Percentiles rank a stretch among this genome's conserved stretches.
Conservation (phyloP, 2,113 vertebrate species). For the Platanista minor region DNA sequence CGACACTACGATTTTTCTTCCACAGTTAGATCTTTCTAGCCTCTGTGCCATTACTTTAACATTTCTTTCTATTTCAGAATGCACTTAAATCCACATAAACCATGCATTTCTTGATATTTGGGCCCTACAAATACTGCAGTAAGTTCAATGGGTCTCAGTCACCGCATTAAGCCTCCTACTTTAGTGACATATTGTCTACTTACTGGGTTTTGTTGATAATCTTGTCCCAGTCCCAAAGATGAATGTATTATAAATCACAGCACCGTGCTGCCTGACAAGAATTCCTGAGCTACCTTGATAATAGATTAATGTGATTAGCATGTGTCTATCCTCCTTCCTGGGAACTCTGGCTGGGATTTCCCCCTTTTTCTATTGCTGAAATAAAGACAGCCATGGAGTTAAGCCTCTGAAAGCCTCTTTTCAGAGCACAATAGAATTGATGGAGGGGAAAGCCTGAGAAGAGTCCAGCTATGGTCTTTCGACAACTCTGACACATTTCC, state of each 20-base stretch:
- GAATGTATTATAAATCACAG: constrained; percentile 41
- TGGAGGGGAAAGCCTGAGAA: not conserved
- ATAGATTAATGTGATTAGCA: constrained; percentile 59
- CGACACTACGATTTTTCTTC: not conserved
- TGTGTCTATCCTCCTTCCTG: not conserved
- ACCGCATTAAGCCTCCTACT: constrained; percentile 45
- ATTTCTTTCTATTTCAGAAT: constrained; percentile 37
- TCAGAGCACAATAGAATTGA: not conserved
- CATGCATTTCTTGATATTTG: constrained; percentile 52
- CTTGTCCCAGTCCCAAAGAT: constrained; percentile 30
- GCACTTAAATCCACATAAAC: constrained; percentile 26
- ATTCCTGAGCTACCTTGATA: constrained; percentile 37
- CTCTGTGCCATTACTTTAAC: not conserved
- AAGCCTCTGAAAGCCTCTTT: constrained; percentile 47
- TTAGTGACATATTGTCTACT: constrained; percentile 53
- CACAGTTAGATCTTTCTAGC: not conserved
- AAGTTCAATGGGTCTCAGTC: constrained; percentile 46
- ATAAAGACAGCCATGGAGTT: constrained; percentile 56
- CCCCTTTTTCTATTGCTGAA: constrained; percentile 36
- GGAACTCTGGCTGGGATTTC: constrained; percentile 48
- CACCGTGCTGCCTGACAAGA: constrained; percentile 9
- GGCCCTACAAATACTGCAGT: constrained; percentile 38
- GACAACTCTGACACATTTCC: constrained; percentile 12
- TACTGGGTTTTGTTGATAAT: constrained; percentile 62
- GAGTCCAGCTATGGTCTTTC: not conserved